phyloP scores from a whole-genome alignment of 2,888 invertebrate species.

The Chymomyza amoena region DNA sequence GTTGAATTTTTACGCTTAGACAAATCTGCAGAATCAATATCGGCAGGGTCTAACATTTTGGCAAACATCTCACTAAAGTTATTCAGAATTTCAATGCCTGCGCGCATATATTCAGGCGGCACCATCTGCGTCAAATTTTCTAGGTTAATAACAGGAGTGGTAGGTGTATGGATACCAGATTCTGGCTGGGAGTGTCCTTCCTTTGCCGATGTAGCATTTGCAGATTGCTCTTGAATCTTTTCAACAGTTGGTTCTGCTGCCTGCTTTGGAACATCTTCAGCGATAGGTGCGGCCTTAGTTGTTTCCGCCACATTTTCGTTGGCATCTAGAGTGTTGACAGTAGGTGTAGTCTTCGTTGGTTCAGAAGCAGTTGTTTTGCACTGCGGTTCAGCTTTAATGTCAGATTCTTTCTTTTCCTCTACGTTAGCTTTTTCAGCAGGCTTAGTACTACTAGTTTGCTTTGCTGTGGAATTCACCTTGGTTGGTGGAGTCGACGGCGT shows the following conservation, averaged over 20 bases:
- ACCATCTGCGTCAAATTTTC: constrained; percentile 67
- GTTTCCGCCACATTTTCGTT: background rate
- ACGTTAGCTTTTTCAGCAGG: background rate
- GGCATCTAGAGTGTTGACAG: background rate
- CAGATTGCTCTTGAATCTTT: constrained; percentile 8
- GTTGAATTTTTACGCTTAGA: constrained; percentile 26
- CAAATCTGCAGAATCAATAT: constrained; percentile 25
- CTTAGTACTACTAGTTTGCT: constrained; percentile 12
- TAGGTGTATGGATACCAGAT: constrained; percentile 30
- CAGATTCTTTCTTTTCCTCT: background rate
- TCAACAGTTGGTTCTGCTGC: background rate
- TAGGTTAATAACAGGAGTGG: constrained; percentile 50
- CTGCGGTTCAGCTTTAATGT: background rate
- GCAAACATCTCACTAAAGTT: constrained; percentile 78
- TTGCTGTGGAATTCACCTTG: constrained; percentile 7
- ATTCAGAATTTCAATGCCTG: constrained; percentile 76
- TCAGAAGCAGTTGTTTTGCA: background rate
- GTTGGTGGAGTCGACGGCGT: constrained; percentile 11
- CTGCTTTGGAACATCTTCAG: background rate
- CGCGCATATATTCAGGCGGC: constrained; percentile 74
- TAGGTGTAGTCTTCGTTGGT: too few species aligned
- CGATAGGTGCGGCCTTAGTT: background rate
- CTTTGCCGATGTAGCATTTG: constrained; percentile 34
- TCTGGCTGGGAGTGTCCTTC: constrained; percentile 19
- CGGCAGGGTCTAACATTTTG: constrained; percentile 76